Conservation (phyloP, 2,113 vertebrate genomes). For the Anthoscopus minutus region DNA sequence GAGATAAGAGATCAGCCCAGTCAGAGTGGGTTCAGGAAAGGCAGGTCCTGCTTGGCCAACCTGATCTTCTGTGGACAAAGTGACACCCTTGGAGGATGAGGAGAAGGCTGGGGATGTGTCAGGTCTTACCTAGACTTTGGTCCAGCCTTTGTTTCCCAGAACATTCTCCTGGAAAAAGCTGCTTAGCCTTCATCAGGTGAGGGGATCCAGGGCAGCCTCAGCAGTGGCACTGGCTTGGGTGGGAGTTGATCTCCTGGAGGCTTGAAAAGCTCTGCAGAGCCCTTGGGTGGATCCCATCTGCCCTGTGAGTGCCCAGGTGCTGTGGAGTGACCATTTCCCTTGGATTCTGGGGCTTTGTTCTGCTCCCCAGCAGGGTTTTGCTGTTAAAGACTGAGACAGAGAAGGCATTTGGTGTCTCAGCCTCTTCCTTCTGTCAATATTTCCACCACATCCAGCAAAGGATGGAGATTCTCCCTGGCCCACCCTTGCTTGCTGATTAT, state of each 20-base stretch:
- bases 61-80: not conserved
- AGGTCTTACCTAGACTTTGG: not conserved
- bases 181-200: not conserved
- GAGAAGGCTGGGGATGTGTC: not conserved
- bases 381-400: not conserved
- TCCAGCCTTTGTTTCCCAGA: not conserved
- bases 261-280: not conserved
- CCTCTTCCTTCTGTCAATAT: not conserved
- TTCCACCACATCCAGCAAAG: not conserved
- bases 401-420: not conserved
- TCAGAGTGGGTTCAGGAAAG: not conserved
- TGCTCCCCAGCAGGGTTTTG: not conserved
- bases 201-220: not conserved
- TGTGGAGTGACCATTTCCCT: not conserved
- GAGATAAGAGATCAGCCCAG: not conserved
- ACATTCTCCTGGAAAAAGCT: not conserved
- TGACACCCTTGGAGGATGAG: not conserved
- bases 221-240: not conserved
- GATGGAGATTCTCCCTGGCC: not conserved
- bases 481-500: not conserved
- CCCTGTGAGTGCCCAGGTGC: rapidly evolving
- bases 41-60: not conserved
- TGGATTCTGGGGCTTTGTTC: not conserved
- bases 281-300: not conserved
- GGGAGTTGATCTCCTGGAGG: not conserved